Evolutionary conservation across 1,140 invertebrate genomes (phyloP).

Genomic region (Cherax destructor): DNA sequence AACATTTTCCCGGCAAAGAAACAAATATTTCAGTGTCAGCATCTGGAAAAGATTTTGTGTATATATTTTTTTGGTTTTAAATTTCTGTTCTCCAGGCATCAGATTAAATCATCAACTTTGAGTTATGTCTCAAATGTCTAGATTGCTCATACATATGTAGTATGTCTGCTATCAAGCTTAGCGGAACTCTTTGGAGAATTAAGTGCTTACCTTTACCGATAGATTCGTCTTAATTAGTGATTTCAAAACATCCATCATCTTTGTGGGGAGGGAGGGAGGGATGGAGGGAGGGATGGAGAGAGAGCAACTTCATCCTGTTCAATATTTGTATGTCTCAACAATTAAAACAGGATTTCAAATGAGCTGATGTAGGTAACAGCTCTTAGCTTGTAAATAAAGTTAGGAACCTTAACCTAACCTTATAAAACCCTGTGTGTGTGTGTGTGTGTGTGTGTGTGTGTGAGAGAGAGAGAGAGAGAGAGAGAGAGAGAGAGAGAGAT

Average conservation of each 20-base stretch:
- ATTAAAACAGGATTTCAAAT: neutral
- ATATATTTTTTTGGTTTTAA: too few species aligned
- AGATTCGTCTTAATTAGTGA: conserved; percentile 8
- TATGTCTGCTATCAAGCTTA: neutral
- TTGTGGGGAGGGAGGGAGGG: neutral
- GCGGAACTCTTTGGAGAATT: neutral
- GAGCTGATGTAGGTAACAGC: too few species aligned
- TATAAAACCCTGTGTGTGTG: too few species aligned
- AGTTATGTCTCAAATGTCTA: neutral
- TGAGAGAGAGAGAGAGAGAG: too few species aligned
- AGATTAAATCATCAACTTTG: neutral
- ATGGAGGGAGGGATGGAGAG: too few species aligned
- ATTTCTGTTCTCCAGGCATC: neutral
- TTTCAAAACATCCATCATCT: neutral
- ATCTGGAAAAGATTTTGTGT: too few species aligned
- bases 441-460: too few species aligned
- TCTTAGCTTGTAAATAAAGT: too few species aligned
- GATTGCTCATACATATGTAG: neutral
- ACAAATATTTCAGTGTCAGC: neutral
- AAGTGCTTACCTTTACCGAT: neutral
- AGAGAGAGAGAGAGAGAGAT: too few species aligned
- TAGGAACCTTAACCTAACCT: too few species aligned
- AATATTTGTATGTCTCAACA: neutral
- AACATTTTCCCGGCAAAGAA: too few species aligned
- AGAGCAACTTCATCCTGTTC: neutral